These are phyloP conservation scores for Psilopsiagon aymara DNA, from an alignment of 2,113 vertebrate genomes.

Conservation along the genomic window DNA sequence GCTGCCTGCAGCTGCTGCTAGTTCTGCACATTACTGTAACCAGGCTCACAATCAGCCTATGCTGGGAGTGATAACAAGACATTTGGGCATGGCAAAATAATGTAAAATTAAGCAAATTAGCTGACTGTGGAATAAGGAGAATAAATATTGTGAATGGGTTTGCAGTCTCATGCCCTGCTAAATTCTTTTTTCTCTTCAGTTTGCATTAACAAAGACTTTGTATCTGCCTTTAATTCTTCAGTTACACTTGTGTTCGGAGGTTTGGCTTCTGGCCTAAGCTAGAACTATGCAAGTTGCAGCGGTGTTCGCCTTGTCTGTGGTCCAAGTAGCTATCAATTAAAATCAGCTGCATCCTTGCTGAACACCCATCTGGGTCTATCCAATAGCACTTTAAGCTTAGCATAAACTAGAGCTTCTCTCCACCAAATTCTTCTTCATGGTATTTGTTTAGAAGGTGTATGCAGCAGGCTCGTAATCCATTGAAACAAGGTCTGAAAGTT, in stretches of 20 bases:
- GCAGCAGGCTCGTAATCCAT: not conserved
- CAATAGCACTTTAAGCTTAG: not conserved
- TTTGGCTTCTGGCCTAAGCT: not conserved
- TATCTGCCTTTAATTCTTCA: not conserved
- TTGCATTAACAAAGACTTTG: not conserved
- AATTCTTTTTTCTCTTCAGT: not conserved
- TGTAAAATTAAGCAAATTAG: not conserved
- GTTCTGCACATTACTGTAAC: not conserved
- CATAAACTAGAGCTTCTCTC: not conserved
- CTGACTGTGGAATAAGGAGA: not conserved
- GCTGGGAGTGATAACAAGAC: not conserved
- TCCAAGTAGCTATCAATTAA: not conserved
- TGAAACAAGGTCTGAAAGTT: not conserved
- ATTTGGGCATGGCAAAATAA: not conserved
- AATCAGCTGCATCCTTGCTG: not conserved
- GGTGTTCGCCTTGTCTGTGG: accelerated
- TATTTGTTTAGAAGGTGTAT: not conserved
- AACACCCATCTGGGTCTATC: not conserved
- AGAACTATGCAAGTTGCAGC: accelerated
- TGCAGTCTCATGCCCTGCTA: not conserved
- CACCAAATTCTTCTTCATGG: not conserved
- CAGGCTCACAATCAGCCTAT: not conserved
- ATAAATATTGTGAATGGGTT: not conserved
- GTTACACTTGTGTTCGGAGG: not conserved
- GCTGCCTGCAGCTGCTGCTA: not conserved